Conservation (phyloP, 2,797 vertebrate species). For the Sparus aurata region DNA sequence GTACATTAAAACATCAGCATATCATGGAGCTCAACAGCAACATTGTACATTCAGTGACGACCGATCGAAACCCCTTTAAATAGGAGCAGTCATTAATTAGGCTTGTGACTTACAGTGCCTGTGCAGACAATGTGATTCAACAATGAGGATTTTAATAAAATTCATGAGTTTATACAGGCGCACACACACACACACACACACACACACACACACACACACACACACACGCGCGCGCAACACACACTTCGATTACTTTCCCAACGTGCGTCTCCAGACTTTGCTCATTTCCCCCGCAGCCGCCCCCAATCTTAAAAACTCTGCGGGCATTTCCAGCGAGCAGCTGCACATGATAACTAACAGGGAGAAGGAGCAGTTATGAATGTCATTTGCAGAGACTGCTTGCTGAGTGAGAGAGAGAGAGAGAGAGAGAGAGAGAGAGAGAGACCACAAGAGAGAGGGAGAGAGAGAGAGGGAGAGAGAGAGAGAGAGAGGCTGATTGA, state of each 20-base stretch:
- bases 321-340: constrained; percentile 70
- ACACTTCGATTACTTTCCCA: constrained; percentile 57
- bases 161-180: constrained; percentile 25
- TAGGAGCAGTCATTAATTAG: constrained; percentile 44
- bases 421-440: constrained; percentile 39
- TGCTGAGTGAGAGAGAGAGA: constrained; percentile 55
- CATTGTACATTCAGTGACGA: constrained; percentile 73
- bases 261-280: constrained; percentile 58
- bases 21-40: constrained; percentile 50
- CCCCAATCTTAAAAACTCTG: constrained; percentile 57
- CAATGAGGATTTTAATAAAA: constrained; percentile 51
- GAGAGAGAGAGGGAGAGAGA: neutral
- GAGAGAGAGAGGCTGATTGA: constrained; percentile 48
- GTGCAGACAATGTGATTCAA: constrained; percentile 67
- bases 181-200: constrained; percentile 15
- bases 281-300: constrained; percentile 45
- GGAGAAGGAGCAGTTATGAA: constrained; percentile 70
- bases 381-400: constrained; percentile 68
- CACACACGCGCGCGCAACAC: constrained; percentile 25
- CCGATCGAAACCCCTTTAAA: constrained; percentile 48
- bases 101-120: constrained; percentile 56
- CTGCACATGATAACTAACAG: constrained; percentile 71
- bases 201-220: constrained; percentile 8
- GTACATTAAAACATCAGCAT: constrained; percentile 48
- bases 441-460: neutral